Evolutionary conservation across 2,888 invertebrate genomes (phyloP).

Genomic region (Brachypterus glaber): DNA sequence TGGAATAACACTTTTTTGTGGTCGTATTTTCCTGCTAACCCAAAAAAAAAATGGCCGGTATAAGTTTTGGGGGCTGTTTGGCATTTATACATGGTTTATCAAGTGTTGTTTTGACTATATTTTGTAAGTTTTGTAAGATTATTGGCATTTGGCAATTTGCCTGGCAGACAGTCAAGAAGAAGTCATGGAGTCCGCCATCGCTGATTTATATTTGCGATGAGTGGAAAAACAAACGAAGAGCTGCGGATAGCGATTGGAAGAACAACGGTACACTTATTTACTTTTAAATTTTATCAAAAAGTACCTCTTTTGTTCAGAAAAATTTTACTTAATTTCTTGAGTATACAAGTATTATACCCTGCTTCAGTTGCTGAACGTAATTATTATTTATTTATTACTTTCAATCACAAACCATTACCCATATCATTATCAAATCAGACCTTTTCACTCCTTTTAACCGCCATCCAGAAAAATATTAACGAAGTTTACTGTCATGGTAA

Average conservation of each 20-base stretch:
- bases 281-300: constrained; percentile 22
- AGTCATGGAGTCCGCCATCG: constrained; percentile 21
- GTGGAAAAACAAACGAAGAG: constrained; percentile 27
- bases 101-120: constrained; percentile 42
- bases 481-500: too few relatives aligned
- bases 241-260: constrained; percentile 38
- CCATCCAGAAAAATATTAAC: too few relatives aligned
- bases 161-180: constrained; percentile 14
- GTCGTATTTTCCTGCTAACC: too few relatives aligned
- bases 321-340: constrained; percentile 25
- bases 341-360: constrained; percentile 27
- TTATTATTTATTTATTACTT: constrained; percentile 26
- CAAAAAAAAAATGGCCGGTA: too few relatives aligned
- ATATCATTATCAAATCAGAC: too few relatives aligned
- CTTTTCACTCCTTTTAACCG: too few relatives aligned
- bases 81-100: constrained; percentile 40
- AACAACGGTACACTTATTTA: constrained; percentile 40
- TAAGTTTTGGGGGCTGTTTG: constrained; percentile 24
- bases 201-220: constrained; percentile 33
- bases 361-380: constrained; percentile 30
- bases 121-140: constrained; percentile 42
- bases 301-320: constrained; percentile 25
- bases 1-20: too few relatives aligned
- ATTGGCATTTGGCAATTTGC: constrained; percentile 32
- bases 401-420: too few relatives aligned